Conservation (phyloP, 1,140 invertebrate genomes). For the Ceratosolen fusciceps region DNA sequence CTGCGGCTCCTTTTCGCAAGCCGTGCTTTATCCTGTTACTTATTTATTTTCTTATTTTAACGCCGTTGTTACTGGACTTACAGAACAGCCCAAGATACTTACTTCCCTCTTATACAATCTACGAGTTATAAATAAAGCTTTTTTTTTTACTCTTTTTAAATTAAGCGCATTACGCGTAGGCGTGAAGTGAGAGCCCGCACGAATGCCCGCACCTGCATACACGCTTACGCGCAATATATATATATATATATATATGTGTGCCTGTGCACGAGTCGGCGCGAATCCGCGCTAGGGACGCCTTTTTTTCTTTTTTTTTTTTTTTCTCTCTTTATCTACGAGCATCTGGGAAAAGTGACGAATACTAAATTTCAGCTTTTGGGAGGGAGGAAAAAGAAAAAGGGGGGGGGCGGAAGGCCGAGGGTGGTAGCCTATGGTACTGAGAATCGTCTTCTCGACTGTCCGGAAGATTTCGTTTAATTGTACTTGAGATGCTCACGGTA, state of each 20-base stretch:
- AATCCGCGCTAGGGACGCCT: background rate
- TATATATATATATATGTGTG: no score
- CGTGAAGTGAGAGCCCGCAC: no score
- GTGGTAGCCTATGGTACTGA: background rate
- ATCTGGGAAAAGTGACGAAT: background rate
- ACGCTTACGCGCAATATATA: no score
- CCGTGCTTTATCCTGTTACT: background rate
- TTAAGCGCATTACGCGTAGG: no score
- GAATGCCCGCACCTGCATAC: no score
- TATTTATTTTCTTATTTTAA: background rate
- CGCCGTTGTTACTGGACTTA: background rate
- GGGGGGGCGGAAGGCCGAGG: no score
- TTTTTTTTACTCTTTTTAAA: background rate
- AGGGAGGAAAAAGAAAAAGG: no score
- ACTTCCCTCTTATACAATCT: background rate
- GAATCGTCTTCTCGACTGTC: background rate
- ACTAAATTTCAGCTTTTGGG: background rate
- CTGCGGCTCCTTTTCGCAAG: background rate
- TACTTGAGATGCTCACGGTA: background rate
- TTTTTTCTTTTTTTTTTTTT: no score
- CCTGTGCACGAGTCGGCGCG: background rate
- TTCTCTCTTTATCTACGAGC: no score
- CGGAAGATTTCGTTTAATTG: background rate
- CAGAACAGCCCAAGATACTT: background rate
- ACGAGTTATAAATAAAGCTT: conserved; percentile 2